Evolutionary conservation across 1,140 invertebrate genomes (phyloP).

Genomic region (Rhizoglyphus robini): DNA sequence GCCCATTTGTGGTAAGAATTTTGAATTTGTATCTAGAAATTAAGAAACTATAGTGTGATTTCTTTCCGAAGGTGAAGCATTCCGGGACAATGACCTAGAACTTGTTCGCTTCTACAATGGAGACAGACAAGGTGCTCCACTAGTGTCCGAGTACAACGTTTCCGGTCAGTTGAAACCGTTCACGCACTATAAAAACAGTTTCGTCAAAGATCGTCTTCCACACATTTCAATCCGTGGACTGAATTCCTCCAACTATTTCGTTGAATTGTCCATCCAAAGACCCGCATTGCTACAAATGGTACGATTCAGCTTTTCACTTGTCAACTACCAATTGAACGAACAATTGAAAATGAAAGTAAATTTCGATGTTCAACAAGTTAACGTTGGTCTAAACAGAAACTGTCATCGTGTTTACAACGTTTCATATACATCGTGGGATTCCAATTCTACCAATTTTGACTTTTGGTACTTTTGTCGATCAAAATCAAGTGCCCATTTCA

Average conservation of each 20-base stretch:
- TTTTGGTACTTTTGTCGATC: slow-evolving; percentile 16
- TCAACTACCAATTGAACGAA: neutral
- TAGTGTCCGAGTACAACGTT: neutral
- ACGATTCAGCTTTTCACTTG: slow-evolving; percentile 15
- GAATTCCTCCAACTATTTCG: neutral
- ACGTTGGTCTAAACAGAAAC: neutral
- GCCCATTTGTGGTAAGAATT: slow-evolving; percentile 9
- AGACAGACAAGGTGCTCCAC: neutral
- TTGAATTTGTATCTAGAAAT: no score
- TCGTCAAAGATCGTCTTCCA: slow-evolving; percentile 8
- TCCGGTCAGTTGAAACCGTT: neutral
- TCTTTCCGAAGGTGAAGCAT: neutral
- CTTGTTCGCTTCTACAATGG: neutral
- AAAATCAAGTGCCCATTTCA: neutral
- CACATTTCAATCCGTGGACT: neutral
- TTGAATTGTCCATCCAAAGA: neutral
- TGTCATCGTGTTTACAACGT: neutral
- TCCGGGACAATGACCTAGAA: slow-evolving; percentile 5
- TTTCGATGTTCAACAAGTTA: neutral
- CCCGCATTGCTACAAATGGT: slow-evolving; percentile 11
- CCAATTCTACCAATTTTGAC: slow-evolving; percentile 11
- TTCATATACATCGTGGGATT: slow-evolving; percentile 4
- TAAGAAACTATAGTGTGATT: no score
- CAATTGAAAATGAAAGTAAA: neutral
- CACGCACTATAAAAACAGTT: slow-evolving; percentile 8